A percentile compares a stretch with the other conserved stretches of the same genome.
Evolutionary conservation across 2,113 vertebrate genomes (phyloP).

Genomic region (Cheirogaleus medius): DNA sequence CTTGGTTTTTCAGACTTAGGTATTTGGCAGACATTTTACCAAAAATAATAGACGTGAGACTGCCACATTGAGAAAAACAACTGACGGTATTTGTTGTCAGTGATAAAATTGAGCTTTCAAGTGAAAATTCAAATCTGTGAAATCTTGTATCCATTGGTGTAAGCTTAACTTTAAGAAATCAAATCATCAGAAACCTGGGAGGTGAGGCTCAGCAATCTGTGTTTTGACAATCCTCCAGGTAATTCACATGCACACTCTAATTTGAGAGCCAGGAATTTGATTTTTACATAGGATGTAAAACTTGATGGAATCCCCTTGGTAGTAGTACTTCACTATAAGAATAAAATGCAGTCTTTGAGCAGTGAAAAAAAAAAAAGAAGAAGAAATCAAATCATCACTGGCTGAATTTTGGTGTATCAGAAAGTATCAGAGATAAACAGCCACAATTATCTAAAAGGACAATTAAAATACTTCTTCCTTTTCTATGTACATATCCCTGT

Average conservation of each 20-base stretch:
- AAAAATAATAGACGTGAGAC: not conserved
- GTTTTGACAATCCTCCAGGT: too few species aligned
- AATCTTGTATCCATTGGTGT: not conserved
- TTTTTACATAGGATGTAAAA: too few species aligned
- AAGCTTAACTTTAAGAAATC: not conserved
- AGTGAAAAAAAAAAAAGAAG: not conserved
- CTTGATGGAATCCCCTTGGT: too few species aligned
- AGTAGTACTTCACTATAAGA: too few species aligned
- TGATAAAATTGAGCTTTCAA: not conserved
- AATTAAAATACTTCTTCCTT: not conserved
- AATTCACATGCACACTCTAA: too few species aligned
- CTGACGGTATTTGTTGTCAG: not conserved
- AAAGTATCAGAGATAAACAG: not conserved
- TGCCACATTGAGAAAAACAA: not conserved
- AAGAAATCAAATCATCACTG: not conserved
- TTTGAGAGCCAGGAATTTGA: too few species aligned
- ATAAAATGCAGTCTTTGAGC: too few species aligned
- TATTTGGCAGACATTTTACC: not conserved
- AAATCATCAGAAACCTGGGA: not conserved
- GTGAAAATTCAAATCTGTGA: not conserved
- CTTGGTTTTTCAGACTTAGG: not conserved
- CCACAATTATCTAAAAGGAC: not conserved
- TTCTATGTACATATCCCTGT: not conserved
- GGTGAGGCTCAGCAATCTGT: too few species aligned
- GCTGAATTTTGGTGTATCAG: not conserved